phyloP scores from a whole-genome alignment of 1,140 invertebrate genomes.

The Drosophila mayri region DNA sequence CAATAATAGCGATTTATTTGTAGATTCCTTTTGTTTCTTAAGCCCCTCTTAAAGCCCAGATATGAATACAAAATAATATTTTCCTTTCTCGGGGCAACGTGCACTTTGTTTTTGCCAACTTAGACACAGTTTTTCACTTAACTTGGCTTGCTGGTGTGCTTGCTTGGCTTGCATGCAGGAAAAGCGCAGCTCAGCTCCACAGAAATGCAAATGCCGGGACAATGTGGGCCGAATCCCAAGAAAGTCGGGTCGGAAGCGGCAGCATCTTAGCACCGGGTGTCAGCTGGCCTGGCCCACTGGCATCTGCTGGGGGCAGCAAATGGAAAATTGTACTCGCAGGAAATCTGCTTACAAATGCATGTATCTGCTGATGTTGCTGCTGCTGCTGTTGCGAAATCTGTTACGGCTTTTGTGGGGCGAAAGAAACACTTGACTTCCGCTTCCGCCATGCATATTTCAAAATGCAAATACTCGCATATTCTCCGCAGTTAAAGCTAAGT shows the following conservation, averaged over 20 bases:
- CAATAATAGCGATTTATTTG: not conserved
- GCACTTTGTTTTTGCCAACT: constrained; percentile 22
- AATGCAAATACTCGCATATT: constrained; percentile 61
- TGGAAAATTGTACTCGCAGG: constrained; percentile 69
- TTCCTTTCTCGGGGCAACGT: constrained; percentile 1
- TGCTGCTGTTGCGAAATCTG: constrained; percentile 47
- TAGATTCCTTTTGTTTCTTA: not conserved
- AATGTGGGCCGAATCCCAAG: constrained; percentile 64
- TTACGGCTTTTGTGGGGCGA: constrained; percentile 58
- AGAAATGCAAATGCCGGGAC: constrained; percentile 72
- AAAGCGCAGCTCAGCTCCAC: constrained; percentile 45
- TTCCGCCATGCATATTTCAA: constrained; percentile 66
- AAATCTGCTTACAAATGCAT: constrained; percentile 79
- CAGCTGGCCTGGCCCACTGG: constrained; percentile 65
- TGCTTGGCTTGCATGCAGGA: constrained; percentile 37
- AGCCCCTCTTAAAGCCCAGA: not conserved
- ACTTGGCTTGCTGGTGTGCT: constrained; percentile 34
- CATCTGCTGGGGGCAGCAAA: constrained; percentile 73
- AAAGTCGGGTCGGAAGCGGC: constrained; percentile 29
- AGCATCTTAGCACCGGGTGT: constrained; percentile 31
- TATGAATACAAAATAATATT: not conserved
- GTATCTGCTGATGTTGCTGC: constrained; percentile 35
- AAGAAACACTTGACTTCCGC: constrained; percentile 73
- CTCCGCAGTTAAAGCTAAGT: constrained; percentile 63
- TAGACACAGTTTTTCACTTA: constrained; percentile 70